Base-by-base conservation (phyloP, 2,797 vertebrate species). In the Chiroxiphia lanceolata region DNA sequence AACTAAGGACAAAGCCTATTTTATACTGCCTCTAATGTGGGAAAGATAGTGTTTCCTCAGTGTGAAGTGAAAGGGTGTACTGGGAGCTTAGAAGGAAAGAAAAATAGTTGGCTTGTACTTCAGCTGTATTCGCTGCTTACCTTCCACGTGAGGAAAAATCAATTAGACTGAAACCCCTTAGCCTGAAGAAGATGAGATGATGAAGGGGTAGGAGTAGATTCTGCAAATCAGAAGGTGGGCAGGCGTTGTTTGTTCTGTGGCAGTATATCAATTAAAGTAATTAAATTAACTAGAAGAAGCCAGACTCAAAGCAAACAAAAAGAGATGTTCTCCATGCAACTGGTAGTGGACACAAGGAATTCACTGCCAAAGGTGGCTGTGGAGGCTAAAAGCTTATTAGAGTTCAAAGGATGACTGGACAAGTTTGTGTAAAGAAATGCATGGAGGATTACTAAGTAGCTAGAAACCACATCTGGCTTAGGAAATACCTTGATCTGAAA, bases 401-500 rank as follows among this genome's bases (percentile, higher is more conserved):
- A 50, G 51, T 94, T 95, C 86, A 92, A 89, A 92, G 89, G 83
- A 92, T 93, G 92, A 79, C 90, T 89, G 89, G 87, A 93, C 89
- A 80, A 89, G 83, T 93, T 95, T 95, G 75, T 82, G 60, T 97
- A 85, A 92, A 94, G 92, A 92, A 90, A 84, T 23, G 19, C 51
- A 77, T 1, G 3, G 64, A 92, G 78, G 75, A 89, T 90, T 94
- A 83, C 40, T 85, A 70, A 68, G 82, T 77, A 92, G 56, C 29
- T 85, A 80, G 83, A 95, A 96, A 89, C 94, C 81, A 83, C 78
- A 83, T 89, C 77, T 95, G 82, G 70, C 86, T 93, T 89, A 74
- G 83, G 90, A 94, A 95, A 84, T 89, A 80, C 83, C 78, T 97
- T 90, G 78, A 95, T 95, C 75, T 92, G 92, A 93, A 95, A 87